Evolutionary conservation across 2,113 vertebrate genomes (phyloP).

Genomic region (Forbesichthys agassizii): DNA sequence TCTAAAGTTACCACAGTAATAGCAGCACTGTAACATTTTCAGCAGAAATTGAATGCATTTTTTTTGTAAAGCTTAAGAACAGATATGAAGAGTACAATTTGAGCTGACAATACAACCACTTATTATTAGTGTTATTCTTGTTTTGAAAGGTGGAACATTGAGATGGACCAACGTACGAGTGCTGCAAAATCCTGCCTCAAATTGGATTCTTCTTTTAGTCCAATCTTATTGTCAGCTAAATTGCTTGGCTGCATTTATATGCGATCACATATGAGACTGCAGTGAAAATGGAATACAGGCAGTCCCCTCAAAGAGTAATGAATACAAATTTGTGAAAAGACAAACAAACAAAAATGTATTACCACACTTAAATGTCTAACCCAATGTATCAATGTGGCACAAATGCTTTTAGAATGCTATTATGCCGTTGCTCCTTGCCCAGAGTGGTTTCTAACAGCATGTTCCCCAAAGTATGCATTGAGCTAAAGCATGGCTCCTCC

Average conservation of each 20-base stretch:
- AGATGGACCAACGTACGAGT: slow-evolving; percentile 12
- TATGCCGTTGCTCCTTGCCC: slow-evolving; percentile 15
- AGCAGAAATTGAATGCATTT: neutral
- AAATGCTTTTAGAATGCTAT: slow-evolving; percentile 40
- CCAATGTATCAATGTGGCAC: slow-evolving; percentile 23
- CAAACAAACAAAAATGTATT: slow-evolving; percentile 47
- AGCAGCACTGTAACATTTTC: no score
- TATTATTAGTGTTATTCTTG: slow-evolving; percentile 10
- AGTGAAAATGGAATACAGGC: slow-evolving; percentile 43
- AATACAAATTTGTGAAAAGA: slow-evolving; percentile 43
- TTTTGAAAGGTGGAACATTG: slow-evolving; percentile 13
- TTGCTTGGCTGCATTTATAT: slow-evolving; percentile 26
- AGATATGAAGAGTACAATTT: neutral
- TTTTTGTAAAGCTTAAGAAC: neutral
- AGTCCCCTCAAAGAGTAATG: slow-evolving; percentile 25
- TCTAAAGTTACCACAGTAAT: no score
- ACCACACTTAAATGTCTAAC: slow-evolving; percentile 25
- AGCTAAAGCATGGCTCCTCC: slow-evolving; percentile 1
- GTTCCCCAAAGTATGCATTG: slow-evolving; percentile 20
- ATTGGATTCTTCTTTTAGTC: slow-evolving; percentile 23
- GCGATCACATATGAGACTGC: slow-evolving; percentile 7
- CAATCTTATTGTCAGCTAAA: slow-evolving; percentile 35
- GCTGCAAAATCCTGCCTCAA: slow-evolving; percentile 32
- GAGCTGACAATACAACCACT: neutral
- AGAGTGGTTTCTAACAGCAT: slow-evolving; percentile 35